Evolutionary conservation across 2,888 invertebrate genomes (phyloP), one percentile per base, ranked within the genome.

Genomic region (Oscheius onirici): DNA sequence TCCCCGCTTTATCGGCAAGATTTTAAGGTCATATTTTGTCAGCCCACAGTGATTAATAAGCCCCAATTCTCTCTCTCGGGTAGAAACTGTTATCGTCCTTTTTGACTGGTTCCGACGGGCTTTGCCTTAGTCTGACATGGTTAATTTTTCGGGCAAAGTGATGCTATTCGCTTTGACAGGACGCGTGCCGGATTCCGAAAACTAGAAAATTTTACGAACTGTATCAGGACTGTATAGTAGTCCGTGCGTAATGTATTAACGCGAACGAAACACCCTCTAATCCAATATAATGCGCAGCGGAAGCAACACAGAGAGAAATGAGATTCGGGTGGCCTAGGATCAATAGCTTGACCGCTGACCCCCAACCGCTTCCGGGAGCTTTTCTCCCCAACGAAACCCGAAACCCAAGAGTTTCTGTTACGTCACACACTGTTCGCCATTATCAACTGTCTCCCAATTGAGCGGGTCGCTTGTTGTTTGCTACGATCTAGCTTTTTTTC

Each of bases 11-110:
- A n/a, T n/a, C n/a, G n/a, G n/a, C 34, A 3, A 34, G 34, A 34
- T 34, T 46, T 55, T 55, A 55, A 55, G 28, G 55, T 55, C 55
- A 55, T 26, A 55, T 24, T 34, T 34, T 34, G 34, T 55, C 55
- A n/a, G 24, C 55, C 10, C 26, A 13, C 24, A 22, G 55, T 26
- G 55, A 55, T 55, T 55, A 55, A 55, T 55, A 55, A 55, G 55
- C 55, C 52, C 22, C 52, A 22, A 6, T 24, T 52, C 10, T 51
- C 20, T 51, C 17, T 20, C 20, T 20, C 24, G 10, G n/a, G n/a
- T n/a, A n/a, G n/a, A 20, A 22, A 51, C 20, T 20, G n/a, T 17
- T 15, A 6, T 34, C 34, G 34, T 34, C 5, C 34, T 3, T 3
- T 6, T 34, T 34, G 34, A 34, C 34, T 6, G 34, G n/a, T n/a